Evolutionary conservation across 2,888 invertebrate species (phyloP), one percentile per base, ranked within the genome.

Genomic region (Eudemis profundana): DNA sequence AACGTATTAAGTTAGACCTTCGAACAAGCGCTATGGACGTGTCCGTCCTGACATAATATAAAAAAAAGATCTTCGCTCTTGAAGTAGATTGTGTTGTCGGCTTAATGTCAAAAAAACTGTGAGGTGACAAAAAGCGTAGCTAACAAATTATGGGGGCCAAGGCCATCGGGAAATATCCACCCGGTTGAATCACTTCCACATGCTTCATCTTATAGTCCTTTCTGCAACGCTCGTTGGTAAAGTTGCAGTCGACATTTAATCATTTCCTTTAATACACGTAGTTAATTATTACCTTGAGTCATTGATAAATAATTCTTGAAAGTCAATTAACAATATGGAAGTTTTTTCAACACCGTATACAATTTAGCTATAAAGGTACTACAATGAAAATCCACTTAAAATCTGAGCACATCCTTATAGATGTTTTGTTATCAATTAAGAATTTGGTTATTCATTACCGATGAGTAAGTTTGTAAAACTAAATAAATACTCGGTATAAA

Each of bases 241-340:
- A 42, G 23, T 42, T 15, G 40, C 27, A 4, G 53, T 15, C 42
- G 15, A 10, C 8, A n/a, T 15, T 54, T 60, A 38, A 60, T 50
- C 50, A 60, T 60, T 60, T 50, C 50, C 60, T 60, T 60, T 38
- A 42, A 42, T 54, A 27, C 17, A 54, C 7, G 21, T 23, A 27
- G 27, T 38, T 40, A 60, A 59, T 59, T 47, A 17, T 42, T 27
- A 27, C 40, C 60, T 29, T 60, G 59, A 50, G 40, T 50, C 60
- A 47, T 21, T 27, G 23, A 60, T 40, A 49, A 38, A 23, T 38
- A 14, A 60, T 60, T 60, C 27, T 40, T 40, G 23, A 40, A 49
- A 49, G 53, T 38, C 61, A 36, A 53, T 61, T 53, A 42, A 29
- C 17, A 3, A 54, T 27, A n/a, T 56, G 17, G 54, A 7, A 33